A percentile compares a stretch with the other conserved stretches of the same genome.
phyloP scores from a whole-genome alignment of 2,113 vertebrate genomes.

The Elephantulus edwardii region DNA sequence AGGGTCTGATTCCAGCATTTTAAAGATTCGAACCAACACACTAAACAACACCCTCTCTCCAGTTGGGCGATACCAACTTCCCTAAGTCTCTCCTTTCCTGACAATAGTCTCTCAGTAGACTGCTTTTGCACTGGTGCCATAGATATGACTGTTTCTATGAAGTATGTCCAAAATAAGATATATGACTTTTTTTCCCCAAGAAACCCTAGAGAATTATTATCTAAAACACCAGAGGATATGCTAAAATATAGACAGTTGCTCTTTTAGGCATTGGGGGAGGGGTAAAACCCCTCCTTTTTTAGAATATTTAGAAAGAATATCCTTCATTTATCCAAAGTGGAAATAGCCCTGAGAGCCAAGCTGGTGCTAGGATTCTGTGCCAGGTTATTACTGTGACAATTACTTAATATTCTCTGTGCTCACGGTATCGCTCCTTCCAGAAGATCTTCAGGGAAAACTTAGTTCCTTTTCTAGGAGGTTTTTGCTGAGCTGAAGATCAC shows the following conservation, averaged over 20 bases:
- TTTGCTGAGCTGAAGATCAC: conserved; percentile 74
- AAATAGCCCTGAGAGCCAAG: conserved; percentile 63
- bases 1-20: background rate
- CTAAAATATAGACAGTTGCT: conserved; percentile 34
- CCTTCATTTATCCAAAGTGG: conserved; percentile 42
- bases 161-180: conserved; percentile 48
- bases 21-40: background rate
- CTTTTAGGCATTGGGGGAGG: conserved; percentile 4
- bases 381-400: conserved; percentile 76
- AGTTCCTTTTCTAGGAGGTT: conserved; percentile 71
- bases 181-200: conserved; percentile 56
- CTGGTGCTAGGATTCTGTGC: conserved; percentile 54
- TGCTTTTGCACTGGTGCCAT: background rate
- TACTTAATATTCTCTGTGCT: conserved; percentile 77
- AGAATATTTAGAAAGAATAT: conserved; percentile 57
- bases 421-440: conserved; percentile 68
- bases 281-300: conserved; percentile 45
- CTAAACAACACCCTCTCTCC: background rate
- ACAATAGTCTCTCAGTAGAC: background rate
- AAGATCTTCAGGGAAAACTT: conserved; percentile 78
- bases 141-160: background rate
- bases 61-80: background rate
- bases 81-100: background rate
- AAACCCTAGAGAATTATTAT: conserved; percentile 46
- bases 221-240: conserved; percentile 40